Evolutionary conservation across 2,888 invertebrate species (phyloP).

Genomic region (Exocentrus adspersus): DNA sequence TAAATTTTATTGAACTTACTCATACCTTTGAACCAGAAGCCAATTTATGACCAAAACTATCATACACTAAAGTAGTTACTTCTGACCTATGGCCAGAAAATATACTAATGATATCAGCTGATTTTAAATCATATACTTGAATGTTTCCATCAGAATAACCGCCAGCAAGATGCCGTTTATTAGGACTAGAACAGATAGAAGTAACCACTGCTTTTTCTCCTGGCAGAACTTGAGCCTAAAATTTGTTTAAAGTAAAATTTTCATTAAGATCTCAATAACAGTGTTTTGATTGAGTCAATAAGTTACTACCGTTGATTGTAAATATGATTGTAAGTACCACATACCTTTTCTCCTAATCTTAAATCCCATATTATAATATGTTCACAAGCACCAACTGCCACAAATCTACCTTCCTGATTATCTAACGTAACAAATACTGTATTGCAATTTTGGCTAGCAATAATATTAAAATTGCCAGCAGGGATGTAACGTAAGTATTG

Average conservation of each 20-base stretch:
- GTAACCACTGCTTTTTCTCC: conserved; percentile 87
- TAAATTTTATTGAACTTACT: neutral
- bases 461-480: conserved; percentile 87
- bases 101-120: conserved; percentile 75
- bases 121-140: conserved; percentile 81
- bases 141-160: conserved; percentile 93
- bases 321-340: conserved; percentile 10
- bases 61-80: conserved; percentile 85
- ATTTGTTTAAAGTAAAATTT: conserved; percentile 33
- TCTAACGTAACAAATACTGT: conserved; percentile 80
- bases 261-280: too few species aligned
- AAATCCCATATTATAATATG: conserved; percentile 95
- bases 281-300: too few species aligned
- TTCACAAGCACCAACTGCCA: conserved; percentile 94
- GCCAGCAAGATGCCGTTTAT: conserved; percentile 83
- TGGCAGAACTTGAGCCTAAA: conserved; percentile 78
- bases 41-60: conserved; percentile 82
- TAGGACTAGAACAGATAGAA: conserved; percentile 78
- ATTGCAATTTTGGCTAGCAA: conserved; percentile 84
- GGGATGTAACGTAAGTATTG: conserved; percentile 92
- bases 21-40: conserved; percentile 89
- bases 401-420: conserved; percentile 82
- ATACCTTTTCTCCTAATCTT: conserved; percentile 82
- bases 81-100: conserved; percentile 89
- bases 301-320: conserved; percentile 14